Conservation (phyloP, 2,797 vertebrate species). For the Crocidura indochinensis region DNA sequence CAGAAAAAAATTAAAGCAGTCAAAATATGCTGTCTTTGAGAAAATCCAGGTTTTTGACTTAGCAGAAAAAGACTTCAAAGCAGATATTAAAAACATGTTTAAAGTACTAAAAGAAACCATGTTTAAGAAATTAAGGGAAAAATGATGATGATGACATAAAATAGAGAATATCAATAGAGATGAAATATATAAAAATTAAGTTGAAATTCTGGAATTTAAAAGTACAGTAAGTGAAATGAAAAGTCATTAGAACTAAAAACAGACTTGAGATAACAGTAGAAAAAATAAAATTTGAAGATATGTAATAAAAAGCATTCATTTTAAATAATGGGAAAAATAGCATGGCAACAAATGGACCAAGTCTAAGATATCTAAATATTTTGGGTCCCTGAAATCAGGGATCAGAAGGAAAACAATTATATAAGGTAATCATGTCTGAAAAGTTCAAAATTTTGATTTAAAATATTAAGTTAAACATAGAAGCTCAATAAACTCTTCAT, state of each 20-base stretch:
- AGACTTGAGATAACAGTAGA: neutral
- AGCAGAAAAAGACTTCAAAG: constrained; percentile 72
- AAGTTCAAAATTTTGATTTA: constrained; percentile 30
- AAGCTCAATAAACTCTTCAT: constrained; percentile 11
- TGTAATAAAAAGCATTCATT: neutral
- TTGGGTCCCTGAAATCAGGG: neutral
- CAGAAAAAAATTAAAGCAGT: constrained; percentile 38
- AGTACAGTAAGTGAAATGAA: constrained; percentile 45
- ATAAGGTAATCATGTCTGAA: neutral
- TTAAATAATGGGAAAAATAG: neutral
- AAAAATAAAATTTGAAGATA: neutral
- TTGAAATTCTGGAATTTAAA: constrained; percentile 57
- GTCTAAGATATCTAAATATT: neutral
- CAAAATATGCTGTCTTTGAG: constrained; percentile 67
- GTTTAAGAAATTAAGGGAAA: constrained; percentile 64
- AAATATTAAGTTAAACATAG: constrained; percentile 46
- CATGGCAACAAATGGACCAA: neutral
- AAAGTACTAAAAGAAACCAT: constrained; percentile 62
- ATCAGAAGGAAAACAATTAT: neutral
- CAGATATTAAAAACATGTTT: constrained; percentile 61
- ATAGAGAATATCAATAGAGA: constrained; percentile 33
- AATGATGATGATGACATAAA: constrained; percentile 31
- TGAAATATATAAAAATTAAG: constrained; percentile 23
- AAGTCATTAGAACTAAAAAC: neutral
- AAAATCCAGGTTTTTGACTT: constrained; percentile 66